Percentiles rank a stretch among this genome's conserved stretches.
phyloP scores from a whole-genome alignment of 2,113 vertebrate genomes.

The Phrynosoma platyrhinos region DNA sequence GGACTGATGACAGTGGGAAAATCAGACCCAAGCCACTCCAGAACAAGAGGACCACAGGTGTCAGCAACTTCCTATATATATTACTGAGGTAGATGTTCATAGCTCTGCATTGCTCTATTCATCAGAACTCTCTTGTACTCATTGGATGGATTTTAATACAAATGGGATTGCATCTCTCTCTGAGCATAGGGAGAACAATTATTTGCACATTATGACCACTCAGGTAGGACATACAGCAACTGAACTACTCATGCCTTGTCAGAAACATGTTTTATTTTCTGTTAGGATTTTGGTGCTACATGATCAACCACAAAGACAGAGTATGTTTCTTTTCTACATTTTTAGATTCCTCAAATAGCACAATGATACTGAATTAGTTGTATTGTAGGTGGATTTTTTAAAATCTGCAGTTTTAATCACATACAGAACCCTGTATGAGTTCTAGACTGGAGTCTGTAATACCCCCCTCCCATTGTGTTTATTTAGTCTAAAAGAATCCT shows the following conservation, averaged over 20 bases:
- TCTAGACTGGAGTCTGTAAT: not conserved
- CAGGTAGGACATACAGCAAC: not conserved
- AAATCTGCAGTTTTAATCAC: not conserved
- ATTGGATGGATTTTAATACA: not conserved
- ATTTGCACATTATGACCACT: not conserved
- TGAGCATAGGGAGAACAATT: not conserved
- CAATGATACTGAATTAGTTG: too few relatives aligned
- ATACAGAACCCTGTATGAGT: not conserved
- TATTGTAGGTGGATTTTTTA: not conserved
- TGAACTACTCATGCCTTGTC: conserved; percentile 26
- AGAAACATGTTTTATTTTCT: conserved; percentile 42
- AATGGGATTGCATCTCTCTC: not conserved
- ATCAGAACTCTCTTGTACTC: not conserved
- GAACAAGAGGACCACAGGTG: not conserved
- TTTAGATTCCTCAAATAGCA: not conserved
- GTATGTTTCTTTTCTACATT: not conserved
- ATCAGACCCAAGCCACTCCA: not conserved
- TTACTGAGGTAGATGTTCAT: not conserved
- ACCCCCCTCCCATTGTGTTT: not conserved
- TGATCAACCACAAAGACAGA: conserved; percentile 4
- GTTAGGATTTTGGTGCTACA: conserved; percentile 47
- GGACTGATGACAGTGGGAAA: not conserved
- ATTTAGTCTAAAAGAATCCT: not conserved
- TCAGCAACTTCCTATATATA: not conserved
- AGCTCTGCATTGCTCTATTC: not conserved